Percentiles rank a stretch among this genome's conserved stretches.
These are phyloP conservation scores for Caenorhabditis plicata DNA, from an alignment of 2,888 invertebrate species.

Conservation along the genomic window DNA sequence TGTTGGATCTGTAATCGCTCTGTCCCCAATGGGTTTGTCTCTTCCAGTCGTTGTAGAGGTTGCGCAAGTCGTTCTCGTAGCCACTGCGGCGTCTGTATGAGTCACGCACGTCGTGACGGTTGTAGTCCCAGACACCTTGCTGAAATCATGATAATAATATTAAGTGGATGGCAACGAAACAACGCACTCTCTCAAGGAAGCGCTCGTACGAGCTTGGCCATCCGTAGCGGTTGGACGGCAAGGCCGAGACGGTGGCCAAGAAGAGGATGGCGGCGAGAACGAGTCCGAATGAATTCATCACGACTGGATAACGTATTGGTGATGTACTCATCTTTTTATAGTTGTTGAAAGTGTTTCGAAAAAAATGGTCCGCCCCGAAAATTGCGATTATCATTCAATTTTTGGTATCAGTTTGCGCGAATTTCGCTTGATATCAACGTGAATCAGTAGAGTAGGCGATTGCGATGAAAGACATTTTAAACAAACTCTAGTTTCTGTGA, in stretches of 20 bases:
- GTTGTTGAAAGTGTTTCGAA: too few relatives aligned
- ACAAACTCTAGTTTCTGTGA: too few relatives aligned
- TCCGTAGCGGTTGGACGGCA: conserved; percentile 25
- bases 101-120: conserved; percentile 5
- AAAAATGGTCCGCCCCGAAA: too few relatives aligned
- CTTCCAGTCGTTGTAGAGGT: conserved; percentile 25
- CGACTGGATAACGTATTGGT: too few relatives aligned
- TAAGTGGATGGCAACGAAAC: too few relatives aligned
- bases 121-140: conserved; percentile 29
- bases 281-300: too few relatives aligned
- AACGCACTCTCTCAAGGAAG: conserved; percentile 34
- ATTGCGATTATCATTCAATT: too few relatives aligned
- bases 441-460: too few relatives aligned
- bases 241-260: conserved; percentile 16
- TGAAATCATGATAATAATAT: conserved; percentile 2
- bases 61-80: conserved; percentile 15
- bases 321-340: too few relatives aligned
- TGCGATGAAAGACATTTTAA: too few relatives aligned
- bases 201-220: conserved; percentile 29
- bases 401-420: too few relatives aligned
- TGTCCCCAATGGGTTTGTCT: conserved; percentile 25
- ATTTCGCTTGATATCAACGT: too few relatives aligned
- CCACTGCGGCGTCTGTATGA: conserved; percentile 11
- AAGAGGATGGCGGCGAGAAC: conserved; percentile 18
- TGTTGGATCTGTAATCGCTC: conserved; percentile 18